A percentile compares a stretch with the other conserved stretches of the same genome.
Conservation (phyloP, 2,113 vertebrate genomes). For the Neopipo cinnamomea region DNA sequence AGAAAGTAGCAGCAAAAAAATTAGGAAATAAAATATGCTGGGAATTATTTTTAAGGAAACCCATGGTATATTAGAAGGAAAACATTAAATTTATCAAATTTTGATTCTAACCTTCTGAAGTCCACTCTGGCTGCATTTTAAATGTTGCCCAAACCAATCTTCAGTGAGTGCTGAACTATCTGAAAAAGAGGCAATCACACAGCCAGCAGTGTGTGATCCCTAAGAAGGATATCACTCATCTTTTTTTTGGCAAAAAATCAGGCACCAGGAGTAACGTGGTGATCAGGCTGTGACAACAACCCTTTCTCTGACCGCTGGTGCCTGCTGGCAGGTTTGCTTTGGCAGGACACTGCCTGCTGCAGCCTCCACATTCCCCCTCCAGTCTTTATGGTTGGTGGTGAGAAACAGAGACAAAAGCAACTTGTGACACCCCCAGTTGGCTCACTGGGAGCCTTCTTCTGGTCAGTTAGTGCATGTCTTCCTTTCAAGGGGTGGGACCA, state of each 20-base stretch:
- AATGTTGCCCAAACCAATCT: background rate
- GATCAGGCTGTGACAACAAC: background rate
- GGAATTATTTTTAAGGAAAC: background rate
- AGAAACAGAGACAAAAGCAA: background rate
- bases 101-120: background rate
- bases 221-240: background rate
- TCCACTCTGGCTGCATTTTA: background rate
- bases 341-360: background rate
- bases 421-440: background rate
- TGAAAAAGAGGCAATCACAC: background rate
- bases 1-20: background rate
- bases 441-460: background rate
- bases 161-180: background rate
- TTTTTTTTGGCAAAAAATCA: background rate
- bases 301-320: background rate
- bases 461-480: background rate
- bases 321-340: accelerated
- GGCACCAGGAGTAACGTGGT: background rate
- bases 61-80: background rate
- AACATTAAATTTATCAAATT: background rate
- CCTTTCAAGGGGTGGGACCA: background rate
- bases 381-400: background rate
- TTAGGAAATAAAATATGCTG: background rate
- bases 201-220: background rate
- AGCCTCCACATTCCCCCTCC: accelerated